These are phyloP conservation scores for Mystacornis crossleyi DNA, from an alignment of 2,113 vertebrate species.

Conservation along the genomic window DNA sequence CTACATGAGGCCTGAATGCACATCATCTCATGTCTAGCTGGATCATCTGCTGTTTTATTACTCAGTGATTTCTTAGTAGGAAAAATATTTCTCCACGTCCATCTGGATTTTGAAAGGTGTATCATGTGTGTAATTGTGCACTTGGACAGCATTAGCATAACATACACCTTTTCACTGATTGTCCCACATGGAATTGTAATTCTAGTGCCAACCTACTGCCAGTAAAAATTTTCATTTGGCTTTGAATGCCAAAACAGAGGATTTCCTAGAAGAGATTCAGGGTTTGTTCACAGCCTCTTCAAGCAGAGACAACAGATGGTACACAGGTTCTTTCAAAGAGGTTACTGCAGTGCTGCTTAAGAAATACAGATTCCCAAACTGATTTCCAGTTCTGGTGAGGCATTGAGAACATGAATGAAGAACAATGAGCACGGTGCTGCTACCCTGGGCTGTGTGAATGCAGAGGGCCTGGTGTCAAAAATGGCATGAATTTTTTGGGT, in stretches of 20 bases:
- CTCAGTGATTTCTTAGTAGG: neutral
- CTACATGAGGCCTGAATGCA: neutral
- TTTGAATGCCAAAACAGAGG: neutral
- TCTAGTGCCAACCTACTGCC: neutral
- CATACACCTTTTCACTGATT: neutral
- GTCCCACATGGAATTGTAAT: neutral
- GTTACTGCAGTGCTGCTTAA: neutral
- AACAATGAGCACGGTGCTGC: neutral
- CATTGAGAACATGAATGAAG: neutral
- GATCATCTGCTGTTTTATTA: conserved; percentile 9
- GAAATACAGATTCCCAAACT: neutral
- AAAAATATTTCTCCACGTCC: neutral
- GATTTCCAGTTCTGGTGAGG: neutral
- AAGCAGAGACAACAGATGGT: neutral
- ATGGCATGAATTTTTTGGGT: neutral
- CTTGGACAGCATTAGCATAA: neutral
- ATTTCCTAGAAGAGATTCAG: neutral
- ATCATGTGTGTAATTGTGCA: neutral
- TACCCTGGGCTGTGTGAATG: neutral
- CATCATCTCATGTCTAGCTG: neutral
- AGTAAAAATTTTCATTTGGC: neutral
- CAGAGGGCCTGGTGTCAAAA: neutral
- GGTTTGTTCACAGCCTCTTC: neutral
- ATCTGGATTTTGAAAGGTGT: neutral
- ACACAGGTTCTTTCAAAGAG: neutral